phyloP scores from a whole-genome alignment of 2,888 invertebrate species.

The Coenonympha arcania region DNA sequence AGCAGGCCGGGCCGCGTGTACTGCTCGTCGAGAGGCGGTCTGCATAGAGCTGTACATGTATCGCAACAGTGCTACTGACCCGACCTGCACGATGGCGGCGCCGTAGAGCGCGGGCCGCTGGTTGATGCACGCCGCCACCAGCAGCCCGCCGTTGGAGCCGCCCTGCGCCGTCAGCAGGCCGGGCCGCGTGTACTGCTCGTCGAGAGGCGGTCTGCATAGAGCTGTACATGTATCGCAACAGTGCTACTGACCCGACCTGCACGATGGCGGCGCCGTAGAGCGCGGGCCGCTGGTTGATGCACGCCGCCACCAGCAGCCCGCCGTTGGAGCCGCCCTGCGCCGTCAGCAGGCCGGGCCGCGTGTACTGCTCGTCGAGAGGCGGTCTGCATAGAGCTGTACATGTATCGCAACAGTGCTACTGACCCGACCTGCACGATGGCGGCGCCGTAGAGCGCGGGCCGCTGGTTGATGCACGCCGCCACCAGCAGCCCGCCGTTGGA shows the following conservation, averaged over 20 bases:
- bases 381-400: not conserved
- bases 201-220: too few relatives aligned
- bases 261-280: too few relatives aligned
- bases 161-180: not conserved
- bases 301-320: too few relatives aligned
- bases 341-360: too few relatives aligned
- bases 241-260: too few relatives aligned
- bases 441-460: constrained; percentile 95
- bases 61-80: not conserved
- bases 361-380: not conserved
- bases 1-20: too few relatives aligned
- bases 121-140: not conserved
- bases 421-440: too few relatives aligned
- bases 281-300: too few relatives aligned
- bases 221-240: too few relatives aligned
- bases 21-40: not conserved
- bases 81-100: not conserved
- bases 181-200: too few relatives aligned
- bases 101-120: not conserved
- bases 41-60: not conserved
- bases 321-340: too few relatives aligned
- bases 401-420: constrained; percentile 36
- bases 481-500: constrained; percentile 98
- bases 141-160: not conserved
- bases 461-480: constrained; percentile 94